Evolutionary conservation across 2,797 vertebrate species (phyloP), one percentile per base, ranked within the genome.

Genomic region (Merluccius polli): DNA sequence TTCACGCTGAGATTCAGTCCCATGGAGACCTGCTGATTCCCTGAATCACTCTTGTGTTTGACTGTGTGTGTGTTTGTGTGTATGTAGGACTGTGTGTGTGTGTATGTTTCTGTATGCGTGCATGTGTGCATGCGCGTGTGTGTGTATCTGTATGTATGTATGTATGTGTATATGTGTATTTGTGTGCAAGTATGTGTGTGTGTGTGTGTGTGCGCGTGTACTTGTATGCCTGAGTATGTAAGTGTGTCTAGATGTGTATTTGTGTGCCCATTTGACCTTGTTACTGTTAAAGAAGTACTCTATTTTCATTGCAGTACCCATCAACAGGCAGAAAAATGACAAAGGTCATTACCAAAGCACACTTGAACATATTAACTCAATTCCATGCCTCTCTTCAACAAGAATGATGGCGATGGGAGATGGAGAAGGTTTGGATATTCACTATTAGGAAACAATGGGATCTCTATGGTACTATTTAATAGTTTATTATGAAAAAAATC

Each of bases 1-100:
- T 90, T 85, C 80, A 81, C 86, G 85, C 85, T 87, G 79, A 85
- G 76, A 90, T 86, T 84, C 84, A 85, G 76, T 88, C 84, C 87
- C 87, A 84, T 79, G 89, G 79, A 87, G 85, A 81, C 75, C 77
- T 33, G 80, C 86, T 87, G 88, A 88, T 88, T 90, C 88, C 79
- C 84, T 87, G 86, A 86, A 82, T 85, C 79, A 81, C 75, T 83
- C 27, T 27, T 65, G 59, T 65, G 59, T 65, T 65, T 27, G 7
- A 65, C n/a, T 74, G 63, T 76, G 29, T 69, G 65, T 80, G 74
- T 74, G 73, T 65, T 31, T 74, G 73, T 32, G 69, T 21, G 44
- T 21, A 0, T 48, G 18, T 48, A 15, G 2, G 13, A 13, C 1
- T 41, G 4, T 15, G 13, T 41, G 11, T 13, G 38, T 41, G 1